phyloP scores from a whole-genome alignment of 2,797 vertebrate species.

The Centroberyx gerrardi region DNA sequence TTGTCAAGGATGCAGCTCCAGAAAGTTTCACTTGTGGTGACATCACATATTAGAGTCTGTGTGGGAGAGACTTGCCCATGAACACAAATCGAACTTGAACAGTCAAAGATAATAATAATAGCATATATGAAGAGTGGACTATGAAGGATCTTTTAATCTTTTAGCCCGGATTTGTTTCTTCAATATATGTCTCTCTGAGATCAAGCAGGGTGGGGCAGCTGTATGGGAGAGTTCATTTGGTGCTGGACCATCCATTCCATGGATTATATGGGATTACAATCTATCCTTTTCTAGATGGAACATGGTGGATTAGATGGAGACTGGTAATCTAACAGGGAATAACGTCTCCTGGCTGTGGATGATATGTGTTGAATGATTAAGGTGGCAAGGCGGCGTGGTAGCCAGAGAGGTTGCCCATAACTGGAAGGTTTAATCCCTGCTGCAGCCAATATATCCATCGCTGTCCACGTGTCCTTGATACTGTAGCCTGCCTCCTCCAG shows the following conservation, averaged over 20 bases:
- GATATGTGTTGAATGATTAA: constrained; percentile 39
- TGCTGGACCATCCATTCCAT: constrained; percentile 35
- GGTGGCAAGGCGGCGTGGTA: constrained; percentile 5
- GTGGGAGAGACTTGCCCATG: too few relatives aligned
- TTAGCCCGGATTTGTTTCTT: not conserved
- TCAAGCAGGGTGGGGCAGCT: not conserved
- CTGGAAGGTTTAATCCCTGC: constrained; percentile 30
- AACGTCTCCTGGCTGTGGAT: constrained; percentile 40
- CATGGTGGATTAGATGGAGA: constrained; percentile 71
- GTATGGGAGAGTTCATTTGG: constrained; percentile 10
- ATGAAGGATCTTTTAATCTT: not conserved
- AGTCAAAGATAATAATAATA: not conserved
- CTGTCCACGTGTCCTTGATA: not conserved
- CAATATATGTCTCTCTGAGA: not conserved
- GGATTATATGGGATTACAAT: constrained; percentile 75
- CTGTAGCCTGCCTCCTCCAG: not conserved
- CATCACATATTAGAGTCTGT: too few relatives aligned
- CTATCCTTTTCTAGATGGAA: constrained; percentile 53
- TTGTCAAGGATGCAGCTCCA: too few relatives aligned
- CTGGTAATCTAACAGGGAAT: constrained; percentile 64
- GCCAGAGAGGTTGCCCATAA: constrained; percentile 9
- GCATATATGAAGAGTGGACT: not conserved
- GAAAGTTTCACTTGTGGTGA: too few relatives aligned
- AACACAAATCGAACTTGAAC: not conserved
- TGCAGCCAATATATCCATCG: not conserved